Base-by-base conservation (phyloP, 2,113 vertebrate species). In the Taxidea taxus region DNA sequence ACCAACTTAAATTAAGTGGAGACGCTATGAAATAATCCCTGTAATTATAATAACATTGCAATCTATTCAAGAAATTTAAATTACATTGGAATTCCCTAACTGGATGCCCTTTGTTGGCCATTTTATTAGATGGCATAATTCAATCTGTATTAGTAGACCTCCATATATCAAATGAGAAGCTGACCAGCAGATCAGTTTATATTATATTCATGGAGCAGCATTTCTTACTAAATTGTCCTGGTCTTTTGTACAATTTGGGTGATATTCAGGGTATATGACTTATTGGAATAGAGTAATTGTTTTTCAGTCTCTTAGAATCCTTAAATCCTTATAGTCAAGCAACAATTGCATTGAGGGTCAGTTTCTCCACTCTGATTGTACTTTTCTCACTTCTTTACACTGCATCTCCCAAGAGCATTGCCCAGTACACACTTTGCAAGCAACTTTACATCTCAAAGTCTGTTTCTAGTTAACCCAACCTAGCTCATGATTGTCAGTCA, bases 31-130 rank as follows among this genome's bases (percentile, higher is more conserved):
- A 88, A 82, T 64, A 87, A 87, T 70, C 91, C 2, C 37, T 54
- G 1, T 72, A 84, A 88, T 91, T 84, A 68, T 29, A 81, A 66
- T 62, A 54, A 85, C 81, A 68, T 58, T 82, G 44, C 3, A 54
- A 34, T 90, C 37, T 72, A 94, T 56, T 95, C 90, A 70, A 90
- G 70, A 96, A 88, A 87, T 39, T 51, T 78, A 72, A 87, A 86
- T 87, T 92, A 66, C 74, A 42, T 16, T 86, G 18, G 58, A 31
- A 82, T 77, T 87, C 60, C 60, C 34, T 91, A 82, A 72, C 31
- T 72, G 27, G 16, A n/a, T 70, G 42, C 11, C 70, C 47, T 95
- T 72, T 72, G 34, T 60, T 85, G 74, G 39, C 37, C 18, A 86
- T 62, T 91, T 70, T 83, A 72, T 92, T 72, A n/a, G n/a, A 72